phyloP scores from a whole-genome alignment of 2,888 invertebrate species.

The Asteroscopus sphinx region DNA sequence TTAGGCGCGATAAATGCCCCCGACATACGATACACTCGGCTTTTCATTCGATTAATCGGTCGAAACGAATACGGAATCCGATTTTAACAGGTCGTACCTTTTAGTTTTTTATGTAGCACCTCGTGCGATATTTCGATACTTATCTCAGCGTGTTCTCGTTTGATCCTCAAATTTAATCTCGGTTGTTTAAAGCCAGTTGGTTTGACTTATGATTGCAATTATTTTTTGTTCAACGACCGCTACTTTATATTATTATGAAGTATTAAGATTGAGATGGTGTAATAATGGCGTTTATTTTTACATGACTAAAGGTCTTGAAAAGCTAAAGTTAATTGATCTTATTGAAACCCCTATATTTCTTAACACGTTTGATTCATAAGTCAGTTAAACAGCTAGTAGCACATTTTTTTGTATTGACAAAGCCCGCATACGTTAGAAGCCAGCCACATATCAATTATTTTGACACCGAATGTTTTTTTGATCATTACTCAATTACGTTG shows the following conservation, averaged over 20 bases:
- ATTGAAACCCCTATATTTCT: conserved; percentile 77
- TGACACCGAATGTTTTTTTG: conserved; percentile 80
- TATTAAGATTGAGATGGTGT: conserved; percentile 23
- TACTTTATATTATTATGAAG: conserved; percentile 14
- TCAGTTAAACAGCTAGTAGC: conserved; percentile 68
- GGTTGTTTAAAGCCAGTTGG: conserved; percentile 35
- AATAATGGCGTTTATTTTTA: conserved; percentile 10
- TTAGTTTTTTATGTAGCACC: conserved; percentile 80
- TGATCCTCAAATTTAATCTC: conserved; percentile 57
- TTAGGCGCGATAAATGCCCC: conserved; percentile 86
- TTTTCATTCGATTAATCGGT: conserved; percentile 84
- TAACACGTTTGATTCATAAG: conserved; percentile 74
- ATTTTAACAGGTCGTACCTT: conserved; percentile 81
- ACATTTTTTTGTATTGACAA: conserved; percentile 60
- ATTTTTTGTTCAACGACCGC: conserved; percentile 24
- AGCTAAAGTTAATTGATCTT: conserved; percentile 49
- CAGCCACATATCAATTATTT: conserved; percentile 85
- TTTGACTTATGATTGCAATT: conserved; percentile 38
- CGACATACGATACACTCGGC: conserved; percentile 80
- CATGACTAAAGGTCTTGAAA: conserved; percentile 1
- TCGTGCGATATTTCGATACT: conserved; percentile 72
- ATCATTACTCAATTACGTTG: conserved; percentile 80
- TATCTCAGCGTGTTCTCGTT: conserved; percentile 61
- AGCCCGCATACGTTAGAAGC: conserved; percentile 83
- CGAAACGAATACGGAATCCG: conserved; percentile 78